Conservation (phyloP, 2,113 vertebrate genomes). For the Clarias macrocephalus region DNA sequence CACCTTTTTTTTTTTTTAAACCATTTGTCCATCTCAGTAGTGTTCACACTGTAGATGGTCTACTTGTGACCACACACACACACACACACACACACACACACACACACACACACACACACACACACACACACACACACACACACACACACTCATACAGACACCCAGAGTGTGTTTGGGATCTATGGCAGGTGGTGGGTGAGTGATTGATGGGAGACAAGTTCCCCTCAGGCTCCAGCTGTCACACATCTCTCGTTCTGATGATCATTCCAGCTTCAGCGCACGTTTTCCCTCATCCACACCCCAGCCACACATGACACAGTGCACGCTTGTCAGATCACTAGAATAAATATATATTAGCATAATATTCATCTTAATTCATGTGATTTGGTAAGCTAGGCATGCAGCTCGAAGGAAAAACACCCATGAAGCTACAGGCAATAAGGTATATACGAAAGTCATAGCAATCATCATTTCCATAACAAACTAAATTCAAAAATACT, state of each 20-base stretch:
- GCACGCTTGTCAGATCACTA: not conserved
- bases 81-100: not conserved
- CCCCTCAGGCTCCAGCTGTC: constrained; percentile 46
- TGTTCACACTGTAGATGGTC: not conserved
- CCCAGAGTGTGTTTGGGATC: not conserved
- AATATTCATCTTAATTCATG: not conserved
- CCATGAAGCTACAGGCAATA: not conserved
- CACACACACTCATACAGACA: constrained; percentile 13
- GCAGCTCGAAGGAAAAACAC: not conserved
- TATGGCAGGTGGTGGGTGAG: constrained; percentile 13
- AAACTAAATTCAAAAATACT: not conserved
- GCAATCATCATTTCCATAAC: not conserved
- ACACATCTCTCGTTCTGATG: constrained; percentile 25
- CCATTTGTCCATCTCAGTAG: not conserved
- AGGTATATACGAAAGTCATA: not conserved
- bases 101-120: not conserved
- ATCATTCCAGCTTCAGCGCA: constrained; percentile 28
- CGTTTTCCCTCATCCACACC: not conserved
- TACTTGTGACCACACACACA: not conserved
- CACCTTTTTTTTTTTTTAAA: not conserved
- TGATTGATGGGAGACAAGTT: constrained; percentile 42
- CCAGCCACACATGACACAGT: constrained; percentile 9
- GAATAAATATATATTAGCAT: not conserved
- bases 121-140: constrained; percentile 7
- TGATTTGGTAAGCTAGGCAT: not conserved